Percentiles rank a stretch among this genome's conserved stretches.
phyloP scores from a whole-genome alignment of 2,797 vertebrate genomes.

The Yasuhikotakia modesta region DNA sequence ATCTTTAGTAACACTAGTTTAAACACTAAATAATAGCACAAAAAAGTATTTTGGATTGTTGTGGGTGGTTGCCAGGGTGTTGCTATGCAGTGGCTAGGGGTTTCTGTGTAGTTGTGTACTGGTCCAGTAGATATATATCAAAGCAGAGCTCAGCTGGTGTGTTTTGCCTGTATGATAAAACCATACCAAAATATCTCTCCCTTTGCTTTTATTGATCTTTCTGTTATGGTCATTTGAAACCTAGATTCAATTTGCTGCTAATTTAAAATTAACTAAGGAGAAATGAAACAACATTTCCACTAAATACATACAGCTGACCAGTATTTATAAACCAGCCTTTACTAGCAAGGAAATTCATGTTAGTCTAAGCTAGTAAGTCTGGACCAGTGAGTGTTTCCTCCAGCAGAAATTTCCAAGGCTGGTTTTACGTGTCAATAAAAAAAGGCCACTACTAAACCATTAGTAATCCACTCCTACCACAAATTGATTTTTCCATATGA shows the following conservation, averaged over 20 bases:
- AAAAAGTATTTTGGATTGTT: too few relatives aligned
- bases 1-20: too few relatives aligned
- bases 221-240: background rate
- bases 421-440: background rate
- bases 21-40: too few relatives aligned
- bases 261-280: background rate
- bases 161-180: background rate
- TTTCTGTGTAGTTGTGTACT: too few relatives aligned
- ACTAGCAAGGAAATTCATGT: background rate
- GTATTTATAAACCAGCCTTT: background rate
- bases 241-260: background rate
- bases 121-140: too few relatives aligned
- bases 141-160: background rate
- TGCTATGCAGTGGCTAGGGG: too few relatives aligned
- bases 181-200: background rate
- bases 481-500: conserved; percentile 39
- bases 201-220: background rate
- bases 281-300: background rate
- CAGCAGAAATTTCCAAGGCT: background rate
- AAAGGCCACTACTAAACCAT: background rate
- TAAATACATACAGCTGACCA: background rate
- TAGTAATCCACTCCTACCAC: conserved; percentile 7
- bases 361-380: background rate
- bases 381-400: background rate
- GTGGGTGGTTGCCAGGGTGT: too few relatives aligned